Percentiles rank a stretch among this genome's conserved stretches.
Evolutionary conservation across 2,797 vertebrate species (phyloP).

Genomic region (Bucorvus abyssinicus): DNA sequence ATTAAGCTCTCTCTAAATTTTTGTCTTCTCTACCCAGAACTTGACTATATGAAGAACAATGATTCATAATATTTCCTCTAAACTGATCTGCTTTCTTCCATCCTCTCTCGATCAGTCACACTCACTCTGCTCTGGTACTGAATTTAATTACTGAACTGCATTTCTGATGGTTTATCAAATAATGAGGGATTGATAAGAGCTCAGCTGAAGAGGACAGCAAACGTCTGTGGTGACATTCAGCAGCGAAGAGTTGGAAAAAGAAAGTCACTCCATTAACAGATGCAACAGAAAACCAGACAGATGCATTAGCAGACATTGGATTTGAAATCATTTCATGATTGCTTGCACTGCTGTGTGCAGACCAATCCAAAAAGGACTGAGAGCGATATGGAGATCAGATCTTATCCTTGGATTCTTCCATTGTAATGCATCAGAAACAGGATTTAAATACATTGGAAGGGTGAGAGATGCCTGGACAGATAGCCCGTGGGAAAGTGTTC

Average conservation of each 20-base stretch:
- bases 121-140: neutral
- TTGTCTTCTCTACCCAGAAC: neutral
- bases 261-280: constrained; percentile 17
- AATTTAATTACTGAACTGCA: constrained; percentile 47
- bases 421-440: neutral
- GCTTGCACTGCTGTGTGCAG: neutral
- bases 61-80: constrained; percentile 11
- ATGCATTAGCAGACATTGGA: neutral
- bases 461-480: neutral
- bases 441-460: neutral
- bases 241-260: neutral
- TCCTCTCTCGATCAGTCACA: neutral
- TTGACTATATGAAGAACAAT: constrained; percentile 8
- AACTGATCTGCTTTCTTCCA: neutral
- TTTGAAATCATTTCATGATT: neutral
- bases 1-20: neutral
- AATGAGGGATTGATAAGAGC: constrained; percentile 52
- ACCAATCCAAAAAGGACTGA: neutral
- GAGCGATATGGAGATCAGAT: neutral
- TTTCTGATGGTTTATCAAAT: constrained; percentile 63
- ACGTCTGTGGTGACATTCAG: constrained; percentile 43
- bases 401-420: neutral
- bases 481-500: neutral
- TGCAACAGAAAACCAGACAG: neutral
- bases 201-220: constrained; percentile 24